Base-by-base conservation (phyloP, 2,113 vertebrate species). In the Smithornis capensis region DNA sequence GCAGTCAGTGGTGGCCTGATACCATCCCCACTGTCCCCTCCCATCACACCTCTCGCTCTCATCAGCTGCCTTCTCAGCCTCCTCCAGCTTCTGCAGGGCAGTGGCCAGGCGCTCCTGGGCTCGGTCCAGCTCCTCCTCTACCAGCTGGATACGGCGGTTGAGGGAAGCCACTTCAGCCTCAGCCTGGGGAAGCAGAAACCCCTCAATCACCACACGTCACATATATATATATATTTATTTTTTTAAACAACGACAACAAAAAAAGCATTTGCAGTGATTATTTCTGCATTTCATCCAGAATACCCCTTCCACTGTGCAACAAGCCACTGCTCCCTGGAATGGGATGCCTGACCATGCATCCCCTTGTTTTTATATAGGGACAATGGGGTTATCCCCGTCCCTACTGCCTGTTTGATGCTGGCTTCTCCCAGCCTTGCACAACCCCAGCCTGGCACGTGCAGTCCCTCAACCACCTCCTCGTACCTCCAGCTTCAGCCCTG, bases 151-250 rank as follows among this genome's bases (percentile, higher is more conserved):
- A 62, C 99, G 99, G 83, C 99, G 98, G 98, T 99, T 99, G 86
- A 99, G 98, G 84, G 99, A 99, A 22, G 99, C 99, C 93, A 99
- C 99, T 91, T 99, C 99, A 21, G 99, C 98, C 96, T 99, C 99
- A 4, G 99, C 99, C 99, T 99, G 91, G 4, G 37, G 52, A 6
- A 91, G 19, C 7, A 89, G 60, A 86, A 93, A 73, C 13, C 7
- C 38, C 7, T 69, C 3, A 14, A 55, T 94, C 45, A 89, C 5
- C 3, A 11, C 38, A 44, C 22, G 42, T n/a, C 10, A 50, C 47
- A 27, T 14, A 64, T 6, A 35, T 14, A 38, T 6, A 25, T 14
- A 14, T 24, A 24, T 12, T 45, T 5, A 21, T 42, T 42, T 42
- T 45, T 19, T 45, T 45, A n/a, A n/a, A n/a, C n/a, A n/a, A n/a